Conservation (phyloP, 2,888 invertebrate species). For the Acleris sparsana region DNA sequence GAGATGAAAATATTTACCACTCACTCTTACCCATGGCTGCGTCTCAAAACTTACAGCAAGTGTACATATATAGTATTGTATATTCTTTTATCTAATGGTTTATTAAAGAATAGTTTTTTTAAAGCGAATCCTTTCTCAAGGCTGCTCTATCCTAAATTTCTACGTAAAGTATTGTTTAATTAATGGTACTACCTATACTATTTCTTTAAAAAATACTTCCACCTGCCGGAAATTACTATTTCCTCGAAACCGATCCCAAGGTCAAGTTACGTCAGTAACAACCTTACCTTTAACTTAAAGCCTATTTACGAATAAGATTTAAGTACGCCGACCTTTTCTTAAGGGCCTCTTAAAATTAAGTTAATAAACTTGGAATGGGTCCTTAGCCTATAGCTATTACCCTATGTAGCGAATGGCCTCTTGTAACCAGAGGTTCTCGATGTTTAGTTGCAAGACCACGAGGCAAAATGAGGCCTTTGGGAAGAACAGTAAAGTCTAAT, state of each 20-base stretch:
- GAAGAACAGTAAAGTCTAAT: background rate
- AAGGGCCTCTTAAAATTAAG: slow-evolving; percentile 30
- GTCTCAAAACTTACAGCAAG: no score
- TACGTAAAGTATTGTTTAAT: no score
- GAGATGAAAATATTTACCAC: no score
- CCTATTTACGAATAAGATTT: slow-evolving; percentile 17
- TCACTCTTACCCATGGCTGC: no score
- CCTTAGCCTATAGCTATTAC: slow-evolving; percentile 8
- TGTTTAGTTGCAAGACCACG: slow-evolving; percentile 5
- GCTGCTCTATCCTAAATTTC: no score
- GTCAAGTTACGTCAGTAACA: background rate
- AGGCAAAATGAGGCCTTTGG: background rate
- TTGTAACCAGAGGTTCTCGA: background rate
- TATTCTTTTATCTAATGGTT: no score
- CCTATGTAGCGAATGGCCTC: slow-evolving; percentile 9
- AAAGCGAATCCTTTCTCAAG: no score
- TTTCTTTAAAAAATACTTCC: no score
- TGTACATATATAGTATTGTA: no score
- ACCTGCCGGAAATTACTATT: no score
- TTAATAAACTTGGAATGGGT: slow-evolving; percentile 28
- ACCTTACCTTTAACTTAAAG: slow-evolving; percentile 17
- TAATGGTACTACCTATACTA: no score
- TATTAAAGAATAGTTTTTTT: no score
- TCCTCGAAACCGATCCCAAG: background rate
- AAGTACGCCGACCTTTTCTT: slow-evolving; percentile 22